Base-by-base conservation (phyloP, 2,888 invertebrate genomes). In the Nasonovia ribisnigri region DNA sequence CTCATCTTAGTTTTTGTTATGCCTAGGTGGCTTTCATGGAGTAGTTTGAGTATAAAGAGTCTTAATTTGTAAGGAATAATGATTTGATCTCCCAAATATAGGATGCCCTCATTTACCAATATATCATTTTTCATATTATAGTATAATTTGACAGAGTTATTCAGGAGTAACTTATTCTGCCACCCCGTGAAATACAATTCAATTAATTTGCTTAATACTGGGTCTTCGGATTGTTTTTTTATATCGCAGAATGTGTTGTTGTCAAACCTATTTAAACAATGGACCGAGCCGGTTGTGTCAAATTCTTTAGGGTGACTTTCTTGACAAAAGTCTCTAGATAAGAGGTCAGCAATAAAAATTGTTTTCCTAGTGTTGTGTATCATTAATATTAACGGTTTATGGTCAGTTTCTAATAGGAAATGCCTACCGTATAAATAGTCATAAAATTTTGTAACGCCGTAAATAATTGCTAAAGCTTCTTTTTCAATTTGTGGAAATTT, bases 221-320 rank as follows among this genome's bases (percentile, higher is more conserved):
- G 10, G n/a, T 67, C 67, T 67, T 67, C 67, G n/a, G 29, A 5
- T 67, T 67, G 10, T 67, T 67, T n/a, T 60, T 67, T 67, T 1
- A 67, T 67, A 67, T 67, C n/a, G 11, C 67, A n/a, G n/a, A 67
- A 67, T 67, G n/a, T 67, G n/a, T 67, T 67, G 67, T 67, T 67
- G n/a, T n/a, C 11, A 67, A 67, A 67, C n/a, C 67, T 67, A n/a
- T 67, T 67, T 3, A 67, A 29, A n/a, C 29, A 67, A 67, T 67
- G 67, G 3, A 67, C 29, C 3, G 8, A 29, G 0, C n/a, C n/a
- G 11, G 8, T 67, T n/a, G 67, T n/a, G 1, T 67, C 67, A 67
- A n/a, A 67, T 67, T n/a, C 67, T 24, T 54, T 54, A 54, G 54
- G 20, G 54, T 54, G 16, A 54, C 24, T 54, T 16, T 54, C 54